Conservation (phyloP, 2,888 invertebrate species). For the Drosophila villosipedis region DNA sequence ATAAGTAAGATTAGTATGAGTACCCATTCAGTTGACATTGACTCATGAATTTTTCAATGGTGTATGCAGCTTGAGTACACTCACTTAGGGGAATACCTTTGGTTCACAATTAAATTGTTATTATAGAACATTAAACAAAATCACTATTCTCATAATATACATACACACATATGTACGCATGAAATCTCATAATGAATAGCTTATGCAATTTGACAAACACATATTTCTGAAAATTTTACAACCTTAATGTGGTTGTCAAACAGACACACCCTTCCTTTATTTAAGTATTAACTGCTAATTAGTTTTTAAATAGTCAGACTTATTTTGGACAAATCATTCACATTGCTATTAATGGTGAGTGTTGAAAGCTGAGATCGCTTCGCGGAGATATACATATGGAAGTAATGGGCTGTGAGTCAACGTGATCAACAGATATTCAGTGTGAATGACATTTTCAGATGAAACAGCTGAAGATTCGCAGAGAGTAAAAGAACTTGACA, state of each 20-base stretch:
- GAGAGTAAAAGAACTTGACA: constrained; percentile 29
- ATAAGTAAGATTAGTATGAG: background rate
- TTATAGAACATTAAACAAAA: constrained; percentile 38
- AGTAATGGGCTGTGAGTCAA: constrained; percentile 24
- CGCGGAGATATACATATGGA: background rate
- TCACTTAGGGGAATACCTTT: constrained; percentile 26
- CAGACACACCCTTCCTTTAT: constrained; percentile 39
- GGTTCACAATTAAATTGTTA: background rate
- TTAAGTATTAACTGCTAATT: constrained; percentile 33
- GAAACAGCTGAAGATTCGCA: constrained; percentile 22
- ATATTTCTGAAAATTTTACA: background rate
- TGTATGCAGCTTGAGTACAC: constrained; percentile 7
- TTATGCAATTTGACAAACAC: constrained; percentile 34
- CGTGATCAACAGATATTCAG: constrained; percentile 30
- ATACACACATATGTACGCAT: constrained; percentile 8
- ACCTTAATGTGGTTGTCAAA: background rate
- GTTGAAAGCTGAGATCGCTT: constrained; percentile 17
- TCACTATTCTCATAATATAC: constrained; percentile 5
- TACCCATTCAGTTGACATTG: constrained; percentile 6
- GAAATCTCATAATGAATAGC: constrained; percentile 12
- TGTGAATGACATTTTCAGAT: constrained; percentile 70
- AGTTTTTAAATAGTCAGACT: constrained; percentile 27
- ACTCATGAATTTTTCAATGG: constrained; percentile 6
- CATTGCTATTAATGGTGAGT: constrained; percentile 16
- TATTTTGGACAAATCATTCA: constrained; percentile 46